Percentiles rank a stretch among this genome's conserved stretches.
Evolutionary conservation across 2,113 vertebrate genomes (phyloP).

Genomic region (Ranitomeya variabilis): DNA sequence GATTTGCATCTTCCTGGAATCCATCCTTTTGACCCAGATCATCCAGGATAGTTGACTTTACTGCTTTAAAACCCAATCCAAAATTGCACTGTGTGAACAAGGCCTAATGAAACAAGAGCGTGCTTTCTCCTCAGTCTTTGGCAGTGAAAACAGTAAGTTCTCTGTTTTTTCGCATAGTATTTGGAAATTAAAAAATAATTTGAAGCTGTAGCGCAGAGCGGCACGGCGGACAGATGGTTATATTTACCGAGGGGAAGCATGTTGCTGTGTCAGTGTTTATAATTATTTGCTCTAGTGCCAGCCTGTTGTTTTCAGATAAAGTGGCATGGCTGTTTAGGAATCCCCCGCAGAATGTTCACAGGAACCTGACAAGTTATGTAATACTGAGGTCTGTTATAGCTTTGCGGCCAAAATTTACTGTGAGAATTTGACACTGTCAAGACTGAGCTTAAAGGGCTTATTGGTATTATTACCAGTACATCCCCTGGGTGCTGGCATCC

Average conservation of each 20-base stretch:
- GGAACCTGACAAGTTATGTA: not conserved
- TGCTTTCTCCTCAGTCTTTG: no score
- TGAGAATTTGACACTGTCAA: not conserved
- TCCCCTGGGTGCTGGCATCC: no score
- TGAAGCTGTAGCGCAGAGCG: not conserved
- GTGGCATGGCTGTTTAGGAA: constrained; percentile 22
- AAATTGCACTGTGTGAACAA: no score
- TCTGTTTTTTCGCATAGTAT: not conserved
- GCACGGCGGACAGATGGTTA: constrained; percentile 40
- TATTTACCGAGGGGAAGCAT: constrained; percentile 36
- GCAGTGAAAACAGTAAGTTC: no score
- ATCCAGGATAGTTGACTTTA: no score
- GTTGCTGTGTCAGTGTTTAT: constrained; percentile 50
- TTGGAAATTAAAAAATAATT: not conserved
- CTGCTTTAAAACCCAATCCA: no score
- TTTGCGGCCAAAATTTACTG: not conserved
- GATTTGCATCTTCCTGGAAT: no score
- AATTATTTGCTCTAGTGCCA: constrained; percentile 47
- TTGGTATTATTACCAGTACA: no score
- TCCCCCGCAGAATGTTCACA: constrained; percentile 10
- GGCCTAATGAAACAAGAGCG: no score
- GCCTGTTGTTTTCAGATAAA: constrained; percentile 55
- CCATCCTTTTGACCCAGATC: no score
- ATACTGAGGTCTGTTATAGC: not conserved
- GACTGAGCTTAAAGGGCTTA: not conserved